phyloP scores from a whole-genome alignment of 2,797 vertebrate genomes.

The Paedocypris micromegethes region DNA sequence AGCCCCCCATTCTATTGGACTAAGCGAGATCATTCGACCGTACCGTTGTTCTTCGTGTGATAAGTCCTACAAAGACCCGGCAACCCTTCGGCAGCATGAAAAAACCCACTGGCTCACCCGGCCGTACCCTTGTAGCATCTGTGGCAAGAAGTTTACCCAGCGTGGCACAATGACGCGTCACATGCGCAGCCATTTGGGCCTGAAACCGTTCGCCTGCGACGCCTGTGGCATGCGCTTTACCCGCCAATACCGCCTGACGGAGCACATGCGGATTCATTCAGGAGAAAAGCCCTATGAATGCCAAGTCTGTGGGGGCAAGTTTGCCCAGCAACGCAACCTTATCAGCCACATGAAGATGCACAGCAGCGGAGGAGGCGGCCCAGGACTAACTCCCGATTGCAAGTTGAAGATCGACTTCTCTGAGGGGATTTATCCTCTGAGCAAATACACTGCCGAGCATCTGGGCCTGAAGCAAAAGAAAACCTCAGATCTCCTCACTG shows the following conservation, averaged over 20 bases:
- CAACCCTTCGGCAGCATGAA: conserved; percentile 94
- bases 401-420: conserved; percentile 93
- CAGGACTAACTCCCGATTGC: conserved; percentile 73
- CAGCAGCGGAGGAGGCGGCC: conserved; percentile 71
- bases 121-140: conserved; percentile 98
- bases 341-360: conserved; percentile 99
- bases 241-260: conserved; percentile 97
- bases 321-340: conserved; percentile 98
- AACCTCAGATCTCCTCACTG: conserved; percentile 81
- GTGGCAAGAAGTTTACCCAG: conserved; percentile 99
- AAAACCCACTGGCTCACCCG: conserved; percentile 98
- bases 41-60: conserved; percentile 95
- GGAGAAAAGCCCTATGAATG: conserved; percentile 98
- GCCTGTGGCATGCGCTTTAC: conserved; percentile 99
- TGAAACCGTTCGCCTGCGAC: conserved; percentile 97
- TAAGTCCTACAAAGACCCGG: conserved; percentile 97
- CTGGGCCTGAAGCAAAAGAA: conserved; percentile 94
- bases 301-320: conserved; percentile 97
- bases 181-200: conserved; percentile 98
- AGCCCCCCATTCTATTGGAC: conserved; percentile 65
- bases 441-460: conserved; percentile 90
- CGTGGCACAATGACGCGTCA: conserved; percentile 98
- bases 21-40: conserved; percentile 87
- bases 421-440: conserved; percentile 91
- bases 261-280: conserved; percentile 99